Base-by-base conservation (phyloP, 92 coral and sea anemone genomes). In the Pocillopora grandis region DNA sequence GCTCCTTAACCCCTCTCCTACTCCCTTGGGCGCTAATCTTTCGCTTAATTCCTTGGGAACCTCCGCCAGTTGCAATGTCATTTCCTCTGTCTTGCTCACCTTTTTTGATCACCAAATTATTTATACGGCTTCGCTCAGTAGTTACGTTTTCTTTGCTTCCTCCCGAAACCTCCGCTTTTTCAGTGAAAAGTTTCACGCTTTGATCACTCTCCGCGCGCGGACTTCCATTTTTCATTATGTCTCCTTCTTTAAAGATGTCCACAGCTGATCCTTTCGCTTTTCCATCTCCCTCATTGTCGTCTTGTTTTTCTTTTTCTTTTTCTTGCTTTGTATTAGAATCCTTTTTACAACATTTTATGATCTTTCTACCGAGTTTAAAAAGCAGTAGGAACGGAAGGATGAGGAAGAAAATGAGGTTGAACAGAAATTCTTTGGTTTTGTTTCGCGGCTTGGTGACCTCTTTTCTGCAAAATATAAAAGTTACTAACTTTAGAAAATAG, bases 331-430 rank as follows among this genome's bases (percentile, higher is more conserved):
- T 62, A 5, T 55, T 64, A 8, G 61, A 20, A 19, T 59, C 17
- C 27, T 71, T 81, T 37, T 27, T 59, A 17, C 77, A 70, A 59
- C 66, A 58, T 67, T 59, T 68, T 36, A n/a, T 6, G 20, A 77
- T 72, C 81, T 16, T 56, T 35, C 62, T 79, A 67, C 76, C 35
- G 35, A 75, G 56, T 48, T 75, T 79, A 12, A 72, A 37, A 42
- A 59, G 82, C 49, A 92, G 78, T 62, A 92, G 80, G 56, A 88
- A 93, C 13, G 97, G 93, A 23, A 91, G 68, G 12, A 93, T 56
- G 72, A 94, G 74, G 85, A 95, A 95, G 90, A 95, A 95, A 81
- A 95, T 82, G 21, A 95, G 70, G 78, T 95, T 95, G 78, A 92
- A 90, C 48, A 90, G 52, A 79, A 95, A 88, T 78, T 93, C 92